Evolutionary conservation across 2,888 invertebrate genomes (phyloP).

Genomic region (Ormyrus thymus): DNA sequence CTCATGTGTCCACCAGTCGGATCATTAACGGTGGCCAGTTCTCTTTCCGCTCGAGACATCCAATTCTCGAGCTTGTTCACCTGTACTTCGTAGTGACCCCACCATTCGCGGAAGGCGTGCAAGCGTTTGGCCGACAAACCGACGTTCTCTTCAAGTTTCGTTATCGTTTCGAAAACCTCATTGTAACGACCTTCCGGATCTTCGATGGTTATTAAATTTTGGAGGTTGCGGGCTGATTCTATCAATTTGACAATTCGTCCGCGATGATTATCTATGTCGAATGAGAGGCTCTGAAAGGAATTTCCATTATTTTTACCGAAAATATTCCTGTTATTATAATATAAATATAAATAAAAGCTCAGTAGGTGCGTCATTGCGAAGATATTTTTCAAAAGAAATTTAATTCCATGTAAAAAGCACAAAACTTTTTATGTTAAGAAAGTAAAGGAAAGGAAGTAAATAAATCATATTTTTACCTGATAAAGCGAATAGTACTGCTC

Average conservation of each 20-base stretch:
- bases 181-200: constrained; percentile 85
- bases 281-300: constrained; percentile 80
- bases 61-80: constrained; percentile 86
- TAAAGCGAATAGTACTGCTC: constrained; percentile 90
- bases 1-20: constrained; percentile 84
- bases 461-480: constrained; percentile 72
- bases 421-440: background rate
- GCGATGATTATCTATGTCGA: constrained; percentile 88
- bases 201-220: constrained; percentile 84
- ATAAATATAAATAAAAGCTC: too few relatives aligned
- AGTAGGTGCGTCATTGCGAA: background rate
- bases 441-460: background rate
- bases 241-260: constrained; percentile 85
- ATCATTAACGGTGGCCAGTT: constrained; percentile 80
- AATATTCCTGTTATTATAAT: too few relatives aligned
- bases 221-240: constrained; percentile 83
- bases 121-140: constrained; percentile 83
- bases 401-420: background rate
- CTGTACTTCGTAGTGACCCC: constrained; percentile 84
- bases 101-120: constrained; percentile 85
- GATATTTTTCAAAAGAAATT: constrained; percentile 1
- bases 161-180: constrained; percentile 83
- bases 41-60: constrained; percentile 84
- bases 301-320: too few relatives aligned
- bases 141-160: constrained; percentile 86